Conservation (phyloP, 2,888 invertebrate genomes). For the Steromphala cineraria region DNA sequence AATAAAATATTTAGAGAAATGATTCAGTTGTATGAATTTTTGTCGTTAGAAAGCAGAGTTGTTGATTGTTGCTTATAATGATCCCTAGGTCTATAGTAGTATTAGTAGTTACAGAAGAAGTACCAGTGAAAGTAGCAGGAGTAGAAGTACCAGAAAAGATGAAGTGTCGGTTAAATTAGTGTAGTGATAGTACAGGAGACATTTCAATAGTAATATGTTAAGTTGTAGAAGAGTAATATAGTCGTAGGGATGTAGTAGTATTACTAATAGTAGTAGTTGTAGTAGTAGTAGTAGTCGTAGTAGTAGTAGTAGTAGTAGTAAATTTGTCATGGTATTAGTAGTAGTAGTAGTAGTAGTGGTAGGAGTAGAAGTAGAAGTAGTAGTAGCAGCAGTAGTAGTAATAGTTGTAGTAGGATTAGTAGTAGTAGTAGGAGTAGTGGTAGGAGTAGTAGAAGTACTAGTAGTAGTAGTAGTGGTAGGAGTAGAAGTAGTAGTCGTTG, state of each 20-base stretch:
- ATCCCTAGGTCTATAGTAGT: too few species aligned
- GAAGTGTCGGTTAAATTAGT: too few species aligned
- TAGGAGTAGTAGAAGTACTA: conserved; percentile 4
- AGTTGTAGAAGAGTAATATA: too few species aligned
- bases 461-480: conserved; percentile 16
- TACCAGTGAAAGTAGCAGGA: too few species aligned
- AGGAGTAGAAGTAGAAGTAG: too few species aligned
- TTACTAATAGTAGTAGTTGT: not conserved
- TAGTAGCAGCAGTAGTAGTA: not conserved
- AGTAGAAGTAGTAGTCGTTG: conserved; percentile 3
- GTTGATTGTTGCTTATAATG: too few species aligned
- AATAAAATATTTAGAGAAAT: not conserved
- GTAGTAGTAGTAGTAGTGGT: not conserved
- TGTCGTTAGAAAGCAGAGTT: not conserved
- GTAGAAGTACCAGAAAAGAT: too few species aligned
- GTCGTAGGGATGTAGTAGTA: too few species aligned
- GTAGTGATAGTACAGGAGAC: too few species aligned
- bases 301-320: not conserved
- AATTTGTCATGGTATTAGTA: not conserved
- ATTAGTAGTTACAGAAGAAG: too few species aligned
- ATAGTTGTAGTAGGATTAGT: not conserved
- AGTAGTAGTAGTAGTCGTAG: not conserved
- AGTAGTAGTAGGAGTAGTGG: not conserved
- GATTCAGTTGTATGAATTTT: not conserved
- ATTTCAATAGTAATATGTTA: too few species aligned